Conservation (phyloP, 1,140 invertebrate species). For the Lepidurus arcticus region DNA sequence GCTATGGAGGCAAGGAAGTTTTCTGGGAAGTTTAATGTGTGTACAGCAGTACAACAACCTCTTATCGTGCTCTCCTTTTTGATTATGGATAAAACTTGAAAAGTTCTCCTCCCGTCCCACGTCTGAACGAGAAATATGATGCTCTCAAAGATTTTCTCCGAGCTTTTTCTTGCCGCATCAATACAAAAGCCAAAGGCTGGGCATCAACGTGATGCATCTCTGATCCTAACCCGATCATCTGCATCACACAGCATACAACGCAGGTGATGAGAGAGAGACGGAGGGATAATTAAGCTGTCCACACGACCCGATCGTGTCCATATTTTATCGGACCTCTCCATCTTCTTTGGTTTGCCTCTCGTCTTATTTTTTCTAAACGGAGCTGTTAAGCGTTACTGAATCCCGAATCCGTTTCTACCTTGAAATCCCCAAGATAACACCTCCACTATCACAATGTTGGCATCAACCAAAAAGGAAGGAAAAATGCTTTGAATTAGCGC, state of each 20-base stretch:
- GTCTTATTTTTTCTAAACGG: not conserved
- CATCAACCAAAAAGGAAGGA: not conserved
- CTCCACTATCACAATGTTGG: not conserved
- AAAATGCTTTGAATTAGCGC: not conserved
- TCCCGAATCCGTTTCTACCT: not conserved
- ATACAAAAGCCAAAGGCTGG: not conserved
- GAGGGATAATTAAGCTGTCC: slow-evolving; percentile 21
- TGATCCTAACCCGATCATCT: slow-evolving; percentile 10
- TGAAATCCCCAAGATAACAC: slow-evolving; percentile 9
- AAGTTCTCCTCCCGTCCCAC: slow-evolving; percentile 20
- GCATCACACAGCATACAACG: not conserved
- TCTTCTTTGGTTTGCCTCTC: not conserved
- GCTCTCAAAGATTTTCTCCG: slow-evolving; percentile 10
- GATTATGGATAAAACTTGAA: slow-evolving; percentile 11
- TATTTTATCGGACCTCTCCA: slow-evolving; percentile 15
- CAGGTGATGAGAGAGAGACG: slow-evolving; percentile 2
- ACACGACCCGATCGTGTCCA: slow-evolving; percentile 17
- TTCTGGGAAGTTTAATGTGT: not conserved
- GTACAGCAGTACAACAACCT: not conserved
- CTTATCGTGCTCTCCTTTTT: slow-evolving; percentile 8
- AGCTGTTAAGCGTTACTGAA: not conserved
- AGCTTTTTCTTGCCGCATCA: not conserved
- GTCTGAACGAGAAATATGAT: slow-evolving; percentile 3
- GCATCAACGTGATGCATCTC: slow-evolving; percentile 1
- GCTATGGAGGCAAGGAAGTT: not conserved